Evolutionary conservation across 2,113 vertebrate species (phyloP).

Genomic region (Theristicus caerulescens): DNA sequence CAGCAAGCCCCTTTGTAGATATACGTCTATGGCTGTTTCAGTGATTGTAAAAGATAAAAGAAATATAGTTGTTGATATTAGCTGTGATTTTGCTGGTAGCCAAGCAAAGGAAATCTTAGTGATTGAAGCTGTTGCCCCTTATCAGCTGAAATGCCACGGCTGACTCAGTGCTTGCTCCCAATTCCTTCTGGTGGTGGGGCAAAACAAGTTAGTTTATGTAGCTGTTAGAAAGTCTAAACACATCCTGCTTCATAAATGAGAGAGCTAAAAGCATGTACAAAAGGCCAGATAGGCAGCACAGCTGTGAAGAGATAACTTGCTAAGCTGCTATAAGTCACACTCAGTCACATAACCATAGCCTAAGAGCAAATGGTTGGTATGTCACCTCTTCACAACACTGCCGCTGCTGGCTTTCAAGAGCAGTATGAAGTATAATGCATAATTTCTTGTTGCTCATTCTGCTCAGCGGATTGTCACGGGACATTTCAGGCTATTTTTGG

Average conservation of each 20-base stretch:
- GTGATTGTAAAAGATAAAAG: neutral
- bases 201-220: neutral
- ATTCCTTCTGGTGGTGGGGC: neutral
- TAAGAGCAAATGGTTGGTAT: neutral
- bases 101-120: neutral
- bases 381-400: neutral
- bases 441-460: neutral
- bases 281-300: neutral
- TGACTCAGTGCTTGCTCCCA: neutral
- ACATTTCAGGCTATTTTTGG: slow-evolving; percentile 8
- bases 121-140: neutral
- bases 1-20: neutral
- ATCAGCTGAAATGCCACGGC: neutral
- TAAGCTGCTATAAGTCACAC: neutral
- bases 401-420: neutral
- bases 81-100: neutral
- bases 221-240: neutral
- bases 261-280: neutral
- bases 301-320: neutral
- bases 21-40: neutral
- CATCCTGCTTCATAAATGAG: neutral
- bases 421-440: neutral
- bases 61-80: neutral
- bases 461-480: neutral
- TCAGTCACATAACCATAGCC: neutral